Conservation (phyloP, 2,113 vertebrate species). For the Setophaga petechia region DNA sequence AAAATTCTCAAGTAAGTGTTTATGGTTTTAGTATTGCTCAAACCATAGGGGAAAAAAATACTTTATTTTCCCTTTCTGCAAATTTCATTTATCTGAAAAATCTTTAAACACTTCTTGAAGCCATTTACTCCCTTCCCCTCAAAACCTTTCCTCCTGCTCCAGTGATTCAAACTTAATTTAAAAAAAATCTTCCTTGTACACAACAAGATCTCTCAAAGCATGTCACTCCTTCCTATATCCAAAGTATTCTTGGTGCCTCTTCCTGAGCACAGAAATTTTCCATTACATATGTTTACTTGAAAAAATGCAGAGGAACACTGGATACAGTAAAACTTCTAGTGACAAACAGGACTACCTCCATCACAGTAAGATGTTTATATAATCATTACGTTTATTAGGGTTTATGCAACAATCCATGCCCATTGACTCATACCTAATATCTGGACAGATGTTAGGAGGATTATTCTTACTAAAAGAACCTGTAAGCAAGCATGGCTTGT, state of each 20-base stretch:
- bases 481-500: background rate
- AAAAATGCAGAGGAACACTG: background rate
- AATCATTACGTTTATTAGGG: background rate
- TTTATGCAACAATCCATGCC: background rate
- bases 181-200: background rate
- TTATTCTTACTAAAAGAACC: background rate
- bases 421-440: background rate
- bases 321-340: background rate
- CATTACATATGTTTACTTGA: background rate
- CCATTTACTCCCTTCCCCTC: background rate
- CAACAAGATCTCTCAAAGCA: background rate
- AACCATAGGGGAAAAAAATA: background rate
- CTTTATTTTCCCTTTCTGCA: background rate
- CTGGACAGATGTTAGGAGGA: background rate
- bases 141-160: background rate
- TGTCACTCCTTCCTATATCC: background rate
- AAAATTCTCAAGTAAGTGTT: background rate
- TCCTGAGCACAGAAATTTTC: background rate
- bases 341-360: background rate
- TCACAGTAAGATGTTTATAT: background rate
- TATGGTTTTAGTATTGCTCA: constrained; percentile 9
- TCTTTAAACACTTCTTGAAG: background rate
- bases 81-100: background rate
- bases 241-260: background rate
- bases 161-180: background rate